Percentiles rank a stretch among this genome's conserved stretches.
Evolutionary conservation across 2,797 vertebrate genomes (phyloP).

Genomic region (Garrulus glandarius): DNA sequence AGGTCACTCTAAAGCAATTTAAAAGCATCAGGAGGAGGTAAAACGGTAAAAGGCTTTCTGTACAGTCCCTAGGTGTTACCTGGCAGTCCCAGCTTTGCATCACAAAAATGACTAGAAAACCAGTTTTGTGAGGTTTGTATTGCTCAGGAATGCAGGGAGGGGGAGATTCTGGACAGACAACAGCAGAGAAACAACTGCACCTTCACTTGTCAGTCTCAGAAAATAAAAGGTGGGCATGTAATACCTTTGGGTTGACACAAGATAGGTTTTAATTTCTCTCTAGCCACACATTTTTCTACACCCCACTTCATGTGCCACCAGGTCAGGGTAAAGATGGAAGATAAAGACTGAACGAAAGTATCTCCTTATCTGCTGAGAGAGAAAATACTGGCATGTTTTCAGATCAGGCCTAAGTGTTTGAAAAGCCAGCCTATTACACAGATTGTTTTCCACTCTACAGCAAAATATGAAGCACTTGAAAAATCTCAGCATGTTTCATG

Average conservation of each 20-base stretch:
- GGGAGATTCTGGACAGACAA: constrained; percentile 15
- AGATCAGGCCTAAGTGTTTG: constrained; percentile 8
- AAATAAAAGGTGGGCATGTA: background rate
- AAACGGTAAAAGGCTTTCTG: constrained; percentile 13
- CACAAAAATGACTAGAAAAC: background rate
- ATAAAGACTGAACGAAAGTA: background rate
- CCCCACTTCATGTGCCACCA: background rate
- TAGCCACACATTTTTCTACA: background rate
- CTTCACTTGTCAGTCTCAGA: background rate
- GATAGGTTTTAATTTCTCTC: background rate
- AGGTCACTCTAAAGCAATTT: background rate
- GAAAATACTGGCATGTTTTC: constrained; percentile 10
- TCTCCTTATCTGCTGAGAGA: background rate
- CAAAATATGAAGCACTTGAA: background rate
- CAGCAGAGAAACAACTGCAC: background rate
- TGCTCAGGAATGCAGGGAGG: background rate
- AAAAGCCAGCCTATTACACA: background rate
- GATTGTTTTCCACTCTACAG: constrained; percentile 31
- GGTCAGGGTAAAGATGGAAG: background rate
- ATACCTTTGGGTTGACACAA: background rate
- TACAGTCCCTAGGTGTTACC: background rate
- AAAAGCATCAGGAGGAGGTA: constrained; percentile 13
- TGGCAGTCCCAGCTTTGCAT: background rate
- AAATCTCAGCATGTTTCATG: background rate
- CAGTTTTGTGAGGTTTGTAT: background rate